phyloP scores from a whole-genome alignment of 1,140 invertebrate genomes.

The Palaemon carinicauda region DNA sequence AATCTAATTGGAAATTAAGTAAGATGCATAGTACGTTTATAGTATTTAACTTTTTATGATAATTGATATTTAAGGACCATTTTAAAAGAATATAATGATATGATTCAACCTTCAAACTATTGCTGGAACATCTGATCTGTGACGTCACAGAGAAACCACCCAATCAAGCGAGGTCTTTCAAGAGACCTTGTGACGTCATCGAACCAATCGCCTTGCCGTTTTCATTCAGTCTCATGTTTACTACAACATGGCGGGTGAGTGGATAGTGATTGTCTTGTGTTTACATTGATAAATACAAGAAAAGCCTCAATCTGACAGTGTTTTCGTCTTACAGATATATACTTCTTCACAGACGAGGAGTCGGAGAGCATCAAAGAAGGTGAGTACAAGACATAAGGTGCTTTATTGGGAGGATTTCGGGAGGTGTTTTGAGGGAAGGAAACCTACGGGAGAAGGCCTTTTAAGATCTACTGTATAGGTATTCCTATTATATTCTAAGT shows the following conservation, averaged over 20 bases:
- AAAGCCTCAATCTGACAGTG: constrained; percentile 36
- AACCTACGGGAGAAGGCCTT: neutral
- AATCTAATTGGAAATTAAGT: no score
- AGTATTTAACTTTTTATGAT: no score
- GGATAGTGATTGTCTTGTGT: constrained; percentile 12
- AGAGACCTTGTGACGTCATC: no score
- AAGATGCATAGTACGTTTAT: no score
- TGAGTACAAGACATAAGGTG: neutral
- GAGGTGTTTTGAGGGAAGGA: neutral
- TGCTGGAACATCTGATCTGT: no score
- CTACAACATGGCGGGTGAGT: constrained; percentile 57
- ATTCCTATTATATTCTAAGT: no score
- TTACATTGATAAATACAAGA: constrained; percentile 42
- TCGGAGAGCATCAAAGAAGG: constrained; percentile 53
- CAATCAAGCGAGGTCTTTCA: no score
- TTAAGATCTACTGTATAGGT: no score
- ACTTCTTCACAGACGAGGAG: constrained; percentile 56
- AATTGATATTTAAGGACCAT: no score
- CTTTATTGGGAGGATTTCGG: neutral
- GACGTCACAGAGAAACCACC: no score
- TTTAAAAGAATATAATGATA: no score
- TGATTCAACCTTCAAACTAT: no score
- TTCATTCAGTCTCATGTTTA: constrained; percentile 40
- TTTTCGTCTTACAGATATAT: constrained; percentile 55
- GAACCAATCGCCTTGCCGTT: neutral